Base-by-base conservation (phyloP, 2,888 invertebrate genomes). In the Pemphredon lugubris region DNA sequence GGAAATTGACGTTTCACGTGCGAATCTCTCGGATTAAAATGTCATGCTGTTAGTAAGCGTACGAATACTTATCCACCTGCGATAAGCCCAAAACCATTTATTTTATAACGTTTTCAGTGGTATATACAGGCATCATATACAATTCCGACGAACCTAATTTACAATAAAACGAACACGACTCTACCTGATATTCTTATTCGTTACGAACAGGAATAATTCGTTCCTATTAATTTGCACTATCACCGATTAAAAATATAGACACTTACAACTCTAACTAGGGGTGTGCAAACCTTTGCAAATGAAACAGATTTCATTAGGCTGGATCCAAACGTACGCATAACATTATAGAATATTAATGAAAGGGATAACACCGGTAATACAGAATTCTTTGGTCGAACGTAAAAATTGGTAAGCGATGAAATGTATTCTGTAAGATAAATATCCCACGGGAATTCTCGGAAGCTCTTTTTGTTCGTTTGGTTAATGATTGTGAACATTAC, bases 21-120 rank as follows among this genome's bases (percentile, higher is more conserved):
- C 9, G 44, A 0, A 32, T 42, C 54, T 61, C 67, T 47, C 39
- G 48, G 37, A 50, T 57, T 44, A 67, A 79, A 88, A 87, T 88
- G 87, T 86, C 89, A 88, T 89, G 88, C 89, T 88, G 88, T 89
- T 88, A 89, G 86, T 84, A 83, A 83, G 81, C 75, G 63, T 78
- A 72, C 68, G 57, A 73, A 70, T 60, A 47, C 59, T 55, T 76
- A 73, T 71, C 48, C 54, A 71, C 51, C 51, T 71, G 51, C 18
- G 57, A 50, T 63, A 60, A 26, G 76, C 70, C 48, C 60, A 79
- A 68, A 50, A 74, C 60, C 64, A 61, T 67, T 76, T 79, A 73
- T 79, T 70, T 76, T 61, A 73, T 53, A 73, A 70, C 67, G 65
- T 55, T 64, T 59, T 50, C 48, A 76, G 69, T 73, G 57, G 58